A percentile compares a stretch with the other conserved stretches of the same genome.
Conservation (phyloP, 2,113 vertebrate species). For the Plotosus lineatus region DNA sequence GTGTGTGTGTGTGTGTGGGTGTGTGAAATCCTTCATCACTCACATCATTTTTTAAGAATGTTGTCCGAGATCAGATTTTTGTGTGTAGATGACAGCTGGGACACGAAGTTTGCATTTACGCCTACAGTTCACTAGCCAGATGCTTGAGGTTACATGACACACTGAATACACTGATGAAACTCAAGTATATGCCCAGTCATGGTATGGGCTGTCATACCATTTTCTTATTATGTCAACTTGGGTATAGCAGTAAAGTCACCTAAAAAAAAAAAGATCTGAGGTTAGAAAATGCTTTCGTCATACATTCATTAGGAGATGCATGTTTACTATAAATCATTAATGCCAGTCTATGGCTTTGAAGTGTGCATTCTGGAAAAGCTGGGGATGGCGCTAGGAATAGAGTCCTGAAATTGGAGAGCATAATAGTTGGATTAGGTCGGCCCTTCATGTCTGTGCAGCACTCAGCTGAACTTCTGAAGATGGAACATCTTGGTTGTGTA, state of each 20-base stretch:
- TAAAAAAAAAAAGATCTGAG: constrained; percentile 18
- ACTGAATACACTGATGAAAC: neutral
- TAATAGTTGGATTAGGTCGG: constrained; percentile 49
- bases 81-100: constrained; percentile 68
- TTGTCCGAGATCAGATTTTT: neutral
- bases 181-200: neutral
- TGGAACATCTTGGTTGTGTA: constrained; percentile 48
- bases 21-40: neutral
- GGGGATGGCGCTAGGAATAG: constrained; percentile 35
- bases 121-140: neutral
- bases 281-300: constrained; percentile 51
- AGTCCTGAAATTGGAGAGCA: constrained; percentile 44
- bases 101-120: constrained; percentile 47
- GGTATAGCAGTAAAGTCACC: constrained; percentile 6
- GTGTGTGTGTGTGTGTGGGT: neutral
- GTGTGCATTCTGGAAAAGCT: constrained; percentile 50
- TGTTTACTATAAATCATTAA: constrained; percentile 48
- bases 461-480: constrained; percentile 51
- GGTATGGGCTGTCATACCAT: constrained; percentile 1
- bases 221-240: constrained; percentile 14
- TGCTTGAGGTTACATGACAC: neutral
- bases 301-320: constrained; percentile 50
- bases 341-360: constrained; percentile 52
- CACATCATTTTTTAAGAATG: neutral
- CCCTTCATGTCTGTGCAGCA: constrained; percentile 44